Base-by-base conservation (phyloP, 1,140 invertebrate genomes). In the Drosophila melanogaster region DNA sequence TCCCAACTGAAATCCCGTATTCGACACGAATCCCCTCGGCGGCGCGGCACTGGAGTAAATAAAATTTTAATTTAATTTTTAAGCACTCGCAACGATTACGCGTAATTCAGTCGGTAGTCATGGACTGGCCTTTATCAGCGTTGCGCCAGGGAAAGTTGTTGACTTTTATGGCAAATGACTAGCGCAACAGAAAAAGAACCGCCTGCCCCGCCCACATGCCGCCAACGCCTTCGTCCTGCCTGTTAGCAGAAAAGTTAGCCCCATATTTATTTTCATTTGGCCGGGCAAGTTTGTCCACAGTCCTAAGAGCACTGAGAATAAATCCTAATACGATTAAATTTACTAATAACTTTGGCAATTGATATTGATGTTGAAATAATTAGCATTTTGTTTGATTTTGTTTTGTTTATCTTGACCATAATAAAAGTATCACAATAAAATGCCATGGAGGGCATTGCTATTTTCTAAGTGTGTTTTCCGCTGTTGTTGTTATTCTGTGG, bases 1-100 rank as follows among this genome's bases (percentile, higher is more conserved):
- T 7, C 49, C 54, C 44, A 51, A 3, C 22, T 3, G 8, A 54
- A 62, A 50, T 64, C 58, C 26, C 26, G 26, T 50, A 17, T 15
- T 26, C 24, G 1, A 12, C 26, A 26, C 38, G 38, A 37, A 12
- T 49, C 6, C 17, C 19, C n/a, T 10, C 12, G 41, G 33, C 44
- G 11, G 5, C 17, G 30, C 33, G 26, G 50, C 33, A 37, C 70
- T 54, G 67, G 77, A 86, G 83, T 86, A 87, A 86, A 86, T 86
- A 86, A 67, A 86, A 83, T 86, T 87, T 87, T 86, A 86, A 86
- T 87, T 86, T 87, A 76, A 86, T 86, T 86, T 87, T 87, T 87
- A 87, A 79, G 83, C 70, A 78, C 79, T 86, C 70, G 66, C 77
- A 83, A 72, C 84, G 84, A 87, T 86, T 89, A 79, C 76, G 83